Percentiles rank a stretch among this genome's conserved stretches.
Evolutionary conservation across 2,113 vertebrate species (phyloP).

Genomic region (Platichthys flesus): DNA sequence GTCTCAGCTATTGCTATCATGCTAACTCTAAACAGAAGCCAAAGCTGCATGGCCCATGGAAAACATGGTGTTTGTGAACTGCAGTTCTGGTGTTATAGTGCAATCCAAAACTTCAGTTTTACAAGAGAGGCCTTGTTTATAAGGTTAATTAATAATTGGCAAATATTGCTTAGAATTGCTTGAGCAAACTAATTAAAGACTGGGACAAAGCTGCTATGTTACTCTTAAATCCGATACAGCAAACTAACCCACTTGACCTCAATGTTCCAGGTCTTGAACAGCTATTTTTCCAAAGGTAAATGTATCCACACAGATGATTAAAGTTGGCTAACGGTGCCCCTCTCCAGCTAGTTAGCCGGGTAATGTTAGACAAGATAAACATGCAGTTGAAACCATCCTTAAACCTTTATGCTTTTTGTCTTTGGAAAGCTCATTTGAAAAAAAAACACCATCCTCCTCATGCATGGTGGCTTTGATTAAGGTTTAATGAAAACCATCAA

Average conservation of each 20-base stretch:
- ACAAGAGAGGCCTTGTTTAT: not conserved
- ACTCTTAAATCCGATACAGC: not conserved
- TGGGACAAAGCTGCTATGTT: not conserved
- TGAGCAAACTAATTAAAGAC: not conserved
- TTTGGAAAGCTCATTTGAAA: not conserved
- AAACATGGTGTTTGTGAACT: too few species aligned
- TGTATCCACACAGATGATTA: not conserved
- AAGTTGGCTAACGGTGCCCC: not conserved
- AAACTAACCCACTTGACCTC: not conserved
- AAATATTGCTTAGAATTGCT: not conserved
- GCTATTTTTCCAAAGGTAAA: not conserved
- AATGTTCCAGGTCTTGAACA: not conserved
- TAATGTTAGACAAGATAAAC: not conserved
- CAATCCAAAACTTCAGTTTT: too few species aligned
- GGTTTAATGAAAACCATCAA: constrained; percentile 9
- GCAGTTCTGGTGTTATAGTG: too few species aligned
- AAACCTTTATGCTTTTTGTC: not conserved
- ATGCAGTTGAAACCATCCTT: too few species aligned
- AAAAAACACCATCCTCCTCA: not conserved
- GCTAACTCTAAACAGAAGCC: too few species aligned
- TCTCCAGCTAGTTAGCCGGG: not conserved
- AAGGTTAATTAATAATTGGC: not conserved
- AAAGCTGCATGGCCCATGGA: too few species aligned
- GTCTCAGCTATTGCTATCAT: too few species aligned
- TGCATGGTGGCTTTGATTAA: not conserved